A percentile compares a stretch with the other conserved stretches of the same genome.
These are phyloP conservation scores for Planiliza haematocheilus DNA, from an alignment of 2,113 vertebrate species.

Conservation along the genomic window DNA sequence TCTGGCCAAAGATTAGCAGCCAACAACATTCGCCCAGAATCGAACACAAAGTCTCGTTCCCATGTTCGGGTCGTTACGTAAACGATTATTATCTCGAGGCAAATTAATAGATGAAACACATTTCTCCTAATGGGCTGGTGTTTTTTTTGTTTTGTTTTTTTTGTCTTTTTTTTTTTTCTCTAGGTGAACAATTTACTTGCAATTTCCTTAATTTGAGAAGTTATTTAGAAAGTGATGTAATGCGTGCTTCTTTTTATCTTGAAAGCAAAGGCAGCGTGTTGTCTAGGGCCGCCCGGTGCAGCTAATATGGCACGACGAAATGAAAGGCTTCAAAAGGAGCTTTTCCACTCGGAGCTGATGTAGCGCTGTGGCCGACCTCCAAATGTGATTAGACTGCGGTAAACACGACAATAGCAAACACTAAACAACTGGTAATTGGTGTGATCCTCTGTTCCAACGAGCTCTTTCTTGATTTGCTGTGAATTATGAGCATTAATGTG, in stretches of 20 bases:
- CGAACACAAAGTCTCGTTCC: constrained; percentile 73
- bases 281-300: constrained; percentile 74
- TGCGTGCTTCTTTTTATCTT: constrained; percentile 82
- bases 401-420: constrained; percentile 77
- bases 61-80: constrained; percentile 76
- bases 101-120: constrained; percentile 82
- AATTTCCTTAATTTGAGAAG: constrained; percentile 82
- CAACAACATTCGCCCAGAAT: constrained; percentile 66
- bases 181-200: constrained; percentile 79
- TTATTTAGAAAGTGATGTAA: constrained; percentile 82
- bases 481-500: constrained; percentile 72
- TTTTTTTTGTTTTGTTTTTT: constrained; percentile 60
- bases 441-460: constrained; percentile 73
- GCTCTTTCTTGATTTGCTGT: constrained; percentile 73
- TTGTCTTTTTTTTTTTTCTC: constrained; percentile 37
- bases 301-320: constrained; percentile 81
- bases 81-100: constrained; percentile 80
- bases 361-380: constrained; percentile 75
- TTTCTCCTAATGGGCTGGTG: constrained; percentile 74
- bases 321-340: constrained; percentile 79
- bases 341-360: constrained; percentile 76
- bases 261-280: constrained; percentile 76
- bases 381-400: constrained; percentile 81
- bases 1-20: constrained; percentile 63
- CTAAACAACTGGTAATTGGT: constrained; percentile 77